phyloP scores from a whole-genome alignment of 2,113 vertebrate genomes.

The Brachyhypopomus gauderio region DNA sequence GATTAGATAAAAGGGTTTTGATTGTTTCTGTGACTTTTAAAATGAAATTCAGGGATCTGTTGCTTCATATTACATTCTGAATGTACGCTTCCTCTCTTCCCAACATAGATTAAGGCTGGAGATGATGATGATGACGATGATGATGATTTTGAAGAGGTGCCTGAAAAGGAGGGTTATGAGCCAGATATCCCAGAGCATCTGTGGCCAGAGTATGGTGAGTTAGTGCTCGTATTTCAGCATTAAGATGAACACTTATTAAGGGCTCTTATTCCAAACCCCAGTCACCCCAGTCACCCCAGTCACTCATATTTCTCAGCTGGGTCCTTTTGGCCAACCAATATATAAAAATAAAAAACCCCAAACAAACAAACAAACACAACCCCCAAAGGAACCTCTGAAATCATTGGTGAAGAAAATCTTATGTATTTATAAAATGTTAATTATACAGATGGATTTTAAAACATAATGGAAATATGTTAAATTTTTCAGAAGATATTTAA shows the following conservation, averaged over 20 bases:
- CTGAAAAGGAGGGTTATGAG: slow-evolving; percentile 94
- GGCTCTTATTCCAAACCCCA: slow-evolving; percentile 71
- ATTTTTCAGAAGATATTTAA: too few relatives aligned
- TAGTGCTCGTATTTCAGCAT: slow-evolving; percentile 69
- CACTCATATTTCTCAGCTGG: slow-evolving; percentile 69
- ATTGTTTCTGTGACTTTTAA: not conserved
- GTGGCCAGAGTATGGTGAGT: slow-evolving; percentile 85
- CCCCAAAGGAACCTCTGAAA: slow-evolving; percentile 5
- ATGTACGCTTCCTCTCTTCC: too few relatives aligned
- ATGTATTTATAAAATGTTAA: slow-evolving; percentile 16
- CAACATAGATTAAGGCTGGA: slow-evolving; percentile 68
- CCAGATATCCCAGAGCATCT: slow-evolving; percentile 87
- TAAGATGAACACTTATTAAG: slow-evolving; percentile 75
- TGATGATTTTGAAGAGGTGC: slow-evolving; percentile 92
- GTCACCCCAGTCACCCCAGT: slow-evolving; percentile 53
- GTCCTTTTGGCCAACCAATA: slow-evolving; percentile 31
- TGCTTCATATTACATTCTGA: not conserved
- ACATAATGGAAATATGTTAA: slow-evolving; percentile 1
- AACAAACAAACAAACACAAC: not conserved
- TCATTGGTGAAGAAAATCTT: not conserved
- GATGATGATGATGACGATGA: slow-evolving; percentile 66
- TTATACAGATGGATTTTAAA: slow-evolving; percentile 16
- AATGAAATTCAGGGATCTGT: not conserved
- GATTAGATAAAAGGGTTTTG: too few relatives aligned
- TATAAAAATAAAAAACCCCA: not conserved